Conservation (phyloP, 2,888 invertebrate species). For the Leptinotarsa peninsularis region DNA sequence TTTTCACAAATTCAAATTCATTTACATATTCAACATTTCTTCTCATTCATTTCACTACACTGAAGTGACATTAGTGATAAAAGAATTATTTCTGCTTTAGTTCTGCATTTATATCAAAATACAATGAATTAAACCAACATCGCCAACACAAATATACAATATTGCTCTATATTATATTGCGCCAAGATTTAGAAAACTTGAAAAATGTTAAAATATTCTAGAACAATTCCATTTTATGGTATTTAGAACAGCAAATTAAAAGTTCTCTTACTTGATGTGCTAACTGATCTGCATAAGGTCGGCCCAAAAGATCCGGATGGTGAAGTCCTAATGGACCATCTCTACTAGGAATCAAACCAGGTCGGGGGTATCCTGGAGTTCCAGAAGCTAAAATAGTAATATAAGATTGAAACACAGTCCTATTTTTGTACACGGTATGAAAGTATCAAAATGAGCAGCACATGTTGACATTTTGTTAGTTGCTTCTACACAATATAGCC, state of each 20-base stretch:
- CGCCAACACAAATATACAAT: neutral
- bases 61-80: neutral
- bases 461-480: too few species aligned
- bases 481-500: too few species aligned
- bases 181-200: neutral
- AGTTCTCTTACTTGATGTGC: slow-evolving; percentile 73
- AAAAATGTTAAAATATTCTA: neutral
- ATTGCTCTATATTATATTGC: neutral
- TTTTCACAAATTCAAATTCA: neutral
- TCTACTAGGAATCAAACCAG: slow-evolving; percentile 71
- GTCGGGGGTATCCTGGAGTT: slow-evolving; percentile 72
- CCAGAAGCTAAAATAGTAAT: slow-evolving; percentile 64
- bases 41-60: neutral
- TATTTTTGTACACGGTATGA: neutral
- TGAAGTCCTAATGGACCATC: slow-evolving; percentile 76
- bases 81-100: neutral
- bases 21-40: neutral
- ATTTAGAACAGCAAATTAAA: neutral
- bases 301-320: slow-evolving; percentile 82
- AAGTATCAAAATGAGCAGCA: too few species aligned
- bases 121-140: neutral
- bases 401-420: slow-evolving; percentile 4
- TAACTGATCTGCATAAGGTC: slow-evolving; percentile 85
- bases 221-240: neutral
- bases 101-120: neutral